phyloP scores from a whole-genome alignment of 2,797 vertebrate species.

The Gorsachius magnificus region DNA sequence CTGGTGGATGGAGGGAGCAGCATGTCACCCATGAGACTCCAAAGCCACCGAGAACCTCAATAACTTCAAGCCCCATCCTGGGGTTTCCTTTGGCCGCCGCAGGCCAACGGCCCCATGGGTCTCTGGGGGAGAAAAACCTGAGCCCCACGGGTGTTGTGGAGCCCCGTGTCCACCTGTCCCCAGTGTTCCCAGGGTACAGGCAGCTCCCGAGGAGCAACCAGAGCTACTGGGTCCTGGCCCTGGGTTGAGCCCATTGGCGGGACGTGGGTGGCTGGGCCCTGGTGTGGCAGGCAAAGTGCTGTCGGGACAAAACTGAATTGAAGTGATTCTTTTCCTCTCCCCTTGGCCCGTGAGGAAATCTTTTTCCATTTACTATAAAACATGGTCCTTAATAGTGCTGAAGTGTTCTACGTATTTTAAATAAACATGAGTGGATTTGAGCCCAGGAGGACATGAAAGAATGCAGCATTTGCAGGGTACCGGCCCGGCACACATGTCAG shows the following conservation, averaged over 20 bases:
- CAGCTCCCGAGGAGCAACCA: background rate
- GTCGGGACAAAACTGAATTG: slow-evolving; percentile 84
- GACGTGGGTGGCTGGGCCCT: slow-evolving; percentile 24
- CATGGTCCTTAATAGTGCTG: slow-evolving; percentile 93
- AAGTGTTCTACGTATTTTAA: slow-evolving; percentile 95
- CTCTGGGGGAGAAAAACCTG: background rate
- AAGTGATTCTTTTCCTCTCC: slow-evolving; percentile 76
- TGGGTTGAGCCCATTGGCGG: rapidly evolving
- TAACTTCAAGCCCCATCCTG: background rate
- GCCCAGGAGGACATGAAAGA: slow-evolving; percentile 93
- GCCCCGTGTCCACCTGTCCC: background rate
- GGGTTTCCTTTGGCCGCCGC: background rate
- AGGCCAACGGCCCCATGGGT: background rate
- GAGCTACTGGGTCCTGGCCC: background rate
- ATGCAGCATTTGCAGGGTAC: slow-evolving; percentile 85
- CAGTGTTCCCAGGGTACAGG: background rate
- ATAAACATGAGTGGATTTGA: slow-evolving; percentile 92
- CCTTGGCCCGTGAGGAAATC: slow-evolving; percentile 83
- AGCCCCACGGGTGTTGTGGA: background rate
- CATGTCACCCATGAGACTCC: rapidly evolving
- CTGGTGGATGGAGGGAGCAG: background rate
- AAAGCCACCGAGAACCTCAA: rapidly evolving
- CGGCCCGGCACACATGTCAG: slow-evolving; percentile 92
- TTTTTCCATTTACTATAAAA: slow-evolving; percentile 92
- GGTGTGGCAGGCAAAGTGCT: slow-evolving; percentile 69